Conservation (phyloP, 2,797 vertebrate species). For the Galago senegalensis region DNA sequence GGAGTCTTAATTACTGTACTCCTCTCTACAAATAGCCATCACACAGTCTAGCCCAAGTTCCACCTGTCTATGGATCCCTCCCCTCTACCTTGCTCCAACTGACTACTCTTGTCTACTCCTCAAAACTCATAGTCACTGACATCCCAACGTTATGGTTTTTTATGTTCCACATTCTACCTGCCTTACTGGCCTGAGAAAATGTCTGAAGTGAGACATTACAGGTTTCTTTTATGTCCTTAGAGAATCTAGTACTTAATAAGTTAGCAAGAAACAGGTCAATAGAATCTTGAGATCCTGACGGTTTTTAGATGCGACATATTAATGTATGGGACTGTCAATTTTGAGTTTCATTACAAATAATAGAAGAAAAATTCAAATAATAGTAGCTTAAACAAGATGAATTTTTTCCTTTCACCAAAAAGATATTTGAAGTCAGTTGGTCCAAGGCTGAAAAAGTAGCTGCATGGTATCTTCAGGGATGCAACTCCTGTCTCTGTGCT, state of each 20-base stretch:
- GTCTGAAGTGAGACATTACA: background rate
- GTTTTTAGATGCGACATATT: conserved; percentile 35
- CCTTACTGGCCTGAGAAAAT: background rate
- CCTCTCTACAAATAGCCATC: background rate
- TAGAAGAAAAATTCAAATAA: background rate
- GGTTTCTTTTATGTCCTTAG: background rate
- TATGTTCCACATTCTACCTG: background rate
- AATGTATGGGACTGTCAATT: background rate
- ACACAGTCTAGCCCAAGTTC: background rate
- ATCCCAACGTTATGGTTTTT: background rate
- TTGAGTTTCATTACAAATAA: background rate
- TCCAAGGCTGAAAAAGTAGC: background rate
- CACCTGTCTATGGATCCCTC: background rate
- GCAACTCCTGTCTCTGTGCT: background rate
- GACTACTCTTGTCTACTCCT: background rate
- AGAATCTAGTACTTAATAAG: conserved; percentile 33
- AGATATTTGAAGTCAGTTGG: background rate
- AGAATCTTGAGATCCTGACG: background rate
- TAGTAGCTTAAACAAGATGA: background rate
- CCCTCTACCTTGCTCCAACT: background rate
- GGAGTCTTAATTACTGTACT: background rate
- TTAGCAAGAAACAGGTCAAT: background rate
- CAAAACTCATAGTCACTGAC: conserved; percentile 12
- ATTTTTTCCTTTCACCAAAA: background rate
- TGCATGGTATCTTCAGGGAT: background rate